A percentile compares a stretch with the other conserved stretches of the same genome.
Conservation (phyloP, 2,797 vertebrate species). For the Peromyscus aztecus region DNA sequence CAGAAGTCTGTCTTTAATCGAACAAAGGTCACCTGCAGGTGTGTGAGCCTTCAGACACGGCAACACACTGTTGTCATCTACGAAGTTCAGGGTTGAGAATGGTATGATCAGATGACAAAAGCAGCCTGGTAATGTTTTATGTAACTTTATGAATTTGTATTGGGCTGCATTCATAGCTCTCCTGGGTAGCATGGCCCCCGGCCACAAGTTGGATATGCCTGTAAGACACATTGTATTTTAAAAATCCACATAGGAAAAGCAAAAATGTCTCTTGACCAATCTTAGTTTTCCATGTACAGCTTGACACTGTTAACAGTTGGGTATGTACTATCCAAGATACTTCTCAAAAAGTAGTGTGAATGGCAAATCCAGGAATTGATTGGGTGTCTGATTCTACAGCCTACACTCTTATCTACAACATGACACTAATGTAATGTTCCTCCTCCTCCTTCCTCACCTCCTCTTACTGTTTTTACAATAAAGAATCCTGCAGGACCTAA, state of each 20-base stretch:
- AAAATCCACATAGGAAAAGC: conserved; percentile 33
- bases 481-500: neutral
- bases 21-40: neutral
- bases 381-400: neutral
- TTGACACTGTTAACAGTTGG: neutral
- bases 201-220: neutral
- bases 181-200: neutral
- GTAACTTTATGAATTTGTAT: neutral
- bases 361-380: conserved; percentile 26
- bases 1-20: conserved; percentile 23
- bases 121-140: neutral
- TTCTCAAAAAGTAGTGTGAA: neutral
- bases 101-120: neutral
- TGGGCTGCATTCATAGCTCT: neutral
- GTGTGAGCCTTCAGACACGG: neutral
- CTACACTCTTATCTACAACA: neutral
- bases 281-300: conserved; percentile 17
- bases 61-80: neutral
- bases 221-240: neutral
- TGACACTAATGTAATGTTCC: neutral
- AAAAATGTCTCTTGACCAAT: neutral
- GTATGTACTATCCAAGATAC: neutral
- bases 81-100: neutral
- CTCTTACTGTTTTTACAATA: conserved; percentile 21
- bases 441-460: neutral